phyloP scores from a whole-genome alignment of 2,888 invertebrate genomes.

The Taenaris catops region DNA sequence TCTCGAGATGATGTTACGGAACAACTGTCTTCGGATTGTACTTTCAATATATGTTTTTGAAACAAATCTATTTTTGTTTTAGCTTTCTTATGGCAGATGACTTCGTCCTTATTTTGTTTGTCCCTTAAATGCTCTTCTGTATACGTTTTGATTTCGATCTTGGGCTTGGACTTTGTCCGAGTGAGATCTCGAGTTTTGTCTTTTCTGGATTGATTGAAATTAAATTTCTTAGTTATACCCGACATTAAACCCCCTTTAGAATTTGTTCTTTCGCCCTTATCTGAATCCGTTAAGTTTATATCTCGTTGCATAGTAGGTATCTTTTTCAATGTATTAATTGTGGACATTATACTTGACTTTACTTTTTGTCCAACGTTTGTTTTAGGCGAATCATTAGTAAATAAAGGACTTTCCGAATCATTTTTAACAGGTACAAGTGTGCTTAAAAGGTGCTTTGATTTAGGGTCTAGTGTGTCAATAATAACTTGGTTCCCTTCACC shows the following conservation, averaged over 20 bases:
- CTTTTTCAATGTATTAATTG: slow-evolving; percentile 24
- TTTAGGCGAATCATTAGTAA: slow-evolving; percentile 17
- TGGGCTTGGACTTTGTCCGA: slow-evolving; percentile 38
- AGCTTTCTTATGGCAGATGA: slow-evolving; percentile 62
- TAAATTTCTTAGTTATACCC: slow-evolving; percentile 55
- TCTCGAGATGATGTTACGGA: slow-evolving; percentile 49
- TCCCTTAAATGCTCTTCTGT: slow-evolving; percentile 51
- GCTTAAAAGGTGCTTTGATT: slow-evolving; percentile 12
- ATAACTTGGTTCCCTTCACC: slow-evolving; percentile 27
- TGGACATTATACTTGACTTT: slow-evolving; percentile 20
- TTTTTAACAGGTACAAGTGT: slow-evolving; percentile 10
- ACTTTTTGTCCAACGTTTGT: slow-evolving; percentile 12
- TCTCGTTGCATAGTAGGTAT: slow-evolving; percentile 17
- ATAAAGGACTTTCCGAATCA: slow-evolving; percentile 6
- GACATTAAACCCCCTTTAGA: slow-evolving; percentile 52
- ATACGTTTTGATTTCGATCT: slow-evolving; percentile 66
- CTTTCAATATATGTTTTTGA: slow-evolving; percentile 64
- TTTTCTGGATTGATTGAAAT: slow-evolving; percentile 56
- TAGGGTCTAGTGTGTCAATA: slow-evolving; percentile 20
- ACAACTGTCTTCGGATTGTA: slow-evolving; percentile 59
- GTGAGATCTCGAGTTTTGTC: slow-evolving; percentile 40
- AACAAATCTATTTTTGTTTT: slow-evolving; percentile 72
- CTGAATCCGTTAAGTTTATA: slow-evolving; percentile 13
- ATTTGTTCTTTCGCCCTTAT: slow-evolving; percentile 23
- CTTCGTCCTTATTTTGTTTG: slow-evolving; percentile 57